Base-by-base conservation (phyloP, 2,797 vertebrate genomes). In the Anguilla marmorata region DNA sequence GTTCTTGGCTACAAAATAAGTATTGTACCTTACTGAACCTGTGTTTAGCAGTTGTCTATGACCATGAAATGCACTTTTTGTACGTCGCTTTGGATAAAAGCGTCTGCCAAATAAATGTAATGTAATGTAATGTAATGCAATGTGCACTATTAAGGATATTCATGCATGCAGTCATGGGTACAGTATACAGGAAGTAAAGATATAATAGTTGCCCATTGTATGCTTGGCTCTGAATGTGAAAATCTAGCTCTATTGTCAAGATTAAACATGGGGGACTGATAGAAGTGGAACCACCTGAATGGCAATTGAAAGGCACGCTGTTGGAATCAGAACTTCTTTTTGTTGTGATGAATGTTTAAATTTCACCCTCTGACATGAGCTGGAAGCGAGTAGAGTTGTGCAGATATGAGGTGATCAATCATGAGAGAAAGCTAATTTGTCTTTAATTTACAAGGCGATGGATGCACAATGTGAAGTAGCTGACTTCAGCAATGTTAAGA, bases 351-450 rank as follows among this genome's bases (percentile, higher is more conserved):
- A 48, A 82, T 82, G 41, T 50, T 50, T 82, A 24, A 50, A 82
- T 5, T 48, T 48, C 45, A 82, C 79, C 41, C 45, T 33, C 16
- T 82, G 79, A 82, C 45, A n/a, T 48, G 41, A 82, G 79, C 79
- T 82, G 79, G 19, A 50, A 82, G 45, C 21, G 21, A 9, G 79
- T 48, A 11, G 41, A 41, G 33, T 16, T 41, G 21, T 14, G 7
- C 41, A 50, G 41, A 48, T 82, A 50, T 82, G 79, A 82, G 45
- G 79, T 82, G 79, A 82, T 82, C 79, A 50, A 82, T 82, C 79
- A 82, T 14, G 30, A 24, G 1, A 50, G 74, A 41, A 79, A 21
- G 74, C 74, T 79, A 41, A 79, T 79, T 79, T 79, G 33, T 79
- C 74, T 79, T 79, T 79, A 79, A 79, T 79, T 79, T 79, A 37